These are phyloP conservation scores for Zootermopsis nevadensis DNA, from an alignment of 2,888 invertebrate species.

Conservation along the genomic window DNA sequence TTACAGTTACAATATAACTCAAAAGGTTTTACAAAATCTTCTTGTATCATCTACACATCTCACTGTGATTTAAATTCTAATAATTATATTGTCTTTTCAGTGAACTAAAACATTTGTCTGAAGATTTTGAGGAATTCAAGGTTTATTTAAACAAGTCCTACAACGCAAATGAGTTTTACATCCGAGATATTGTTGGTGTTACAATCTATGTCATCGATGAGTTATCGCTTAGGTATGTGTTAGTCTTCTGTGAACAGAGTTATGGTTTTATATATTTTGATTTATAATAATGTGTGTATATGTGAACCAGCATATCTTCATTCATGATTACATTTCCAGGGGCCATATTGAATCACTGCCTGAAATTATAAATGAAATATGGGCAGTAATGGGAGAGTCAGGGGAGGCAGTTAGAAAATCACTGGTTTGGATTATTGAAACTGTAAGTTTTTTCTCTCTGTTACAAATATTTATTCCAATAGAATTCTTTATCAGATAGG, in stretches of 20 bases:
- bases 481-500: too few species aligned
- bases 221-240: constrained; percentile 69
- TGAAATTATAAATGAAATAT: constrained; percentile 82
- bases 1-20: too few species aligned
- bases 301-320: not conserved
- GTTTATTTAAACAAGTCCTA: constrained; percentile 81
- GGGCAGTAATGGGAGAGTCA: constrained; percentile 88
- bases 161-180: constrained; percentile 84
- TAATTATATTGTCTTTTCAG: constrained; percentile 52
- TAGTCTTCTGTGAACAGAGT: too few species aligned
- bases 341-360: constrained; percentile 83
- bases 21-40: too few species aligned
- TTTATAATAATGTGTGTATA: not conserved
- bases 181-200: constrained; percentile 79
- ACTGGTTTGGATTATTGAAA: constrained; percentile 78
- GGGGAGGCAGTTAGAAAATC: constrained; percentile 82
- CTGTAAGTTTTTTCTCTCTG: constrained; percentile 61
- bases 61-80: not conserved
- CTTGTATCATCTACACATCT: too few species aligned
- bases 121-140: constrained; percentile 77
- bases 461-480: not conserved
- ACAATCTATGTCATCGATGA: constrained; percentile 80
- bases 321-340: constrained; percentile 58
- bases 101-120: constrained; percentile 70
- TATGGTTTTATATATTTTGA: not conserved